These are phyloP conservation scores for Ibycter americanus DNA, from an alignment of 2,797 vertebrate species.

Conservation along the genomic window DNA sequence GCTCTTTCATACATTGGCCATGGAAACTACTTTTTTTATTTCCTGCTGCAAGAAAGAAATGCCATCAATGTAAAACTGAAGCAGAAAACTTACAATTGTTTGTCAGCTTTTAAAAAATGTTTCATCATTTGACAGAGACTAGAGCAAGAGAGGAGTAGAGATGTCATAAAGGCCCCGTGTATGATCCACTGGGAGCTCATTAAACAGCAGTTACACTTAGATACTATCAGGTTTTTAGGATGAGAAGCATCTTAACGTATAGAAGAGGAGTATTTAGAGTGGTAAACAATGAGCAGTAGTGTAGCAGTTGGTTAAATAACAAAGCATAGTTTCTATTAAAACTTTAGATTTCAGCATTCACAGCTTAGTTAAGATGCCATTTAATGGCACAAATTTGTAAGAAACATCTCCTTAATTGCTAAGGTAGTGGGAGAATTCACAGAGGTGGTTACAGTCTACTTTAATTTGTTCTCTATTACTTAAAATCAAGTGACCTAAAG, in stretches of 20 bases:
- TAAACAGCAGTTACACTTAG: conserved; percentile 41
- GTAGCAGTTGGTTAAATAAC: neutral
- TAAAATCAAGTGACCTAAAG: neutral
- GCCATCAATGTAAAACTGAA: neutral
- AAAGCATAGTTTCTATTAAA: neutral
- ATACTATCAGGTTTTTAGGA: conserved; percentile 11
- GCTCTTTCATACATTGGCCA: neutral
- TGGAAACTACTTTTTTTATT: neutral
- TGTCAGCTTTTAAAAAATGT: neutral
- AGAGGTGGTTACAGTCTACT: neutral
- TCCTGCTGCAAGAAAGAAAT: neutral
- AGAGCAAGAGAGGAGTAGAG: neutral
- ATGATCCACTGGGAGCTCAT: conserved; percentile 47
- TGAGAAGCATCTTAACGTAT: neutral
- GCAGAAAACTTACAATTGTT: neutral
- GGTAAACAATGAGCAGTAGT: neutral
- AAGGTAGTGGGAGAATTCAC: neutral
- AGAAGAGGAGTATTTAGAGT: neutral
- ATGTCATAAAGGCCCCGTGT: neutral
- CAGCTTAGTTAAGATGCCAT: neutral
- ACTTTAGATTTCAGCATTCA: neutral
- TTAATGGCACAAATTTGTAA: neutral
- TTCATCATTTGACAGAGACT: conserved; percentile 6
- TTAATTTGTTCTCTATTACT: neutral
- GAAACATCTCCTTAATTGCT: neutral